phyloP scores from a whole-genome alignment of 2,113 vertebrate genomes.

The Pholis gunnellus region DNA sequence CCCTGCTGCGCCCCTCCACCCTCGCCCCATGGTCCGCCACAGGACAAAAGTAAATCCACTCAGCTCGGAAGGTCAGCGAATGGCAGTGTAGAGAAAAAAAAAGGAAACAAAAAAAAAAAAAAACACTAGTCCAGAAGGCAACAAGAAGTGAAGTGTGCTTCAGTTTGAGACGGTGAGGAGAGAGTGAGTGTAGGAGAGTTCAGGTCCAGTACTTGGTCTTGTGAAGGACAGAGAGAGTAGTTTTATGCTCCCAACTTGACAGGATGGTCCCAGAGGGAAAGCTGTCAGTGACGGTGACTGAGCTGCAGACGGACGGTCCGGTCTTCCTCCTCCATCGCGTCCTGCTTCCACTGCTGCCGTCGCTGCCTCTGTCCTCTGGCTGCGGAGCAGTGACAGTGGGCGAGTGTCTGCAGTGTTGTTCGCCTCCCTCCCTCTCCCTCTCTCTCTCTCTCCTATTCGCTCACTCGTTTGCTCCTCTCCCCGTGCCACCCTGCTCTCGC shows the following conservation, averaged over 20 bases:
- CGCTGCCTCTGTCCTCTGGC: constrained; percentile 78
- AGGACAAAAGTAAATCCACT: constrained; percentile 80
- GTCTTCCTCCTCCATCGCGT: constrained; percentile 74
- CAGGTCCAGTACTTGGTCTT: constrained; percentile 54
- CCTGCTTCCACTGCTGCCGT: constrained; percentile 60
- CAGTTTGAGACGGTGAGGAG: constrained; percentile 33
- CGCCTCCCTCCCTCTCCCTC: constrained; percentile 67
- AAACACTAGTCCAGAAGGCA: constrained; percentile 45
- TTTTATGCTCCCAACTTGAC: constrained; percentile 45
- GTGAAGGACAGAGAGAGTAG: constrained; percentile 63
- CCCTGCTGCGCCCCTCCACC: constrained; percentile 71
- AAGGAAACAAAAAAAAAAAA: constrained; percentile 4
- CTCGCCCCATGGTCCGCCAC: constrained; percentile 86
- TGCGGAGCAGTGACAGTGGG: constrained; percentile 82
- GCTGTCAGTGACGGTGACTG: constrained; percentile 58
- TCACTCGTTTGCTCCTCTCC: constrained; percentile 10
- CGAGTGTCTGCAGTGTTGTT: constrained; percentile 80
- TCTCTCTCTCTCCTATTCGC: constrained; percentile 33
- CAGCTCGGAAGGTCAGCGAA: constrained; percentile 58
- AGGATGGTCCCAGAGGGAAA: constrained; percentile 60
- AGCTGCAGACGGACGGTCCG: constrained; percentile 61
- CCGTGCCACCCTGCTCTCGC: constrained; percentile 7
- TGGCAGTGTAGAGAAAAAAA: neutral
- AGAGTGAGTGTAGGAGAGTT: constrained; percentile 48
- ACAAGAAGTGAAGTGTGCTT: constrained; percentile 64